These are phyloP conservation scores for Odontamblyopus lacepedii DNA, from an alignment of 2,797 vertebrate species.

Conservation along the genomic window DNA sequence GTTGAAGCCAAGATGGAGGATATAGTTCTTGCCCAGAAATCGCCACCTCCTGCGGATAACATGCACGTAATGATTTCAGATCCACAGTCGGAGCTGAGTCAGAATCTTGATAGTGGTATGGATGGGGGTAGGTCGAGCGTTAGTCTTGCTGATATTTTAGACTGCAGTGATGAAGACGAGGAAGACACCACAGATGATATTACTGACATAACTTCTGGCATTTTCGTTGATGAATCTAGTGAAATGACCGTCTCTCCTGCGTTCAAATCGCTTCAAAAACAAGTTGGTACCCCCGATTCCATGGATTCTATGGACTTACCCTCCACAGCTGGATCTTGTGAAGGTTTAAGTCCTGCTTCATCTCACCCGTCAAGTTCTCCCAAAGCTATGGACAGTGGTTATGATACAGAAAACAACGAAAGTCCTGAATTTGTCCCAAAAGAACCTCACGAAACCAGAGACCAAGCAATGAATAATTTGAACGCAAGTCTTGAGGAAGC, in stretches of 20 bases:
- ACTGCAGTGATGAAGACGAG: constrained; percentile 79
- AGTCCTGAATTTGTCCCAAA: constrained; percentile 94
- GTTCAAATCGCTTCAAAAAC: constrained; percentile 85
- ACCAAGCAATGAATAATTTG: constrained; percentile 60
- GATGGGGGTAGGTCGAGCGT: constrained; percentile 73
- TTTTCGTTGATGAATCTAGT: constrained; percentile 79
- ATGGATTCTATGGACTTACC: constrained; percentile 88
- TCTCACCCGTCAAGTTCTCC: constrained; percentile 81
- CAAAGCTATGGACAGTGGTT: constrained; percentile 91
- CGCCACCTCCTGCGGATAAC: constrained; percentile 58
- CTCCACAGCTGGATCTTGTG: constrained; percentile 81
- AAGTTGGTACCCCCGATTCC: constrained; percentile 86
- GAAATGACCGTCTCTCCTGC: constrained; percentile 68
- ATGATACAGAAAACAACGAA: constrained; percentile 95
- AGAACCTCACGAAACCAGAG: constrained; percentile 84
- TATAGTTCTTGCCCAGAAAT: constrained; percentile 22
- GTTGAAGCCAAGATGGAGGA: constrained; percentile 57
- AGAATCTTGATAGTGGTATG: constrained; percentile 39
- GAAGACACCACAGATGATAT: constrained; percentile 82
- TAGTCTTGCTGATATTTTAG: constrained; percentile 77
- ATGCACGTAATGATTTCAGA: constrained; percentile 63
- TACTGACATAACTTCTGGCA: constrained; percentile 82
- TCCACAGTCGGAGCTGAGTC: constrained; percentile 65
- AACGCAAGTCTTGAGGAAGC: constrained; percentile 48
- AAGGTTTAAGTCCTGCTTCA: constrained; percentile 78